These are phyloP conservation scores for Melinaea menophilus DNA, from an alignment of 2,888 invertebrate species.

Conservation along the genomic window DNA sequence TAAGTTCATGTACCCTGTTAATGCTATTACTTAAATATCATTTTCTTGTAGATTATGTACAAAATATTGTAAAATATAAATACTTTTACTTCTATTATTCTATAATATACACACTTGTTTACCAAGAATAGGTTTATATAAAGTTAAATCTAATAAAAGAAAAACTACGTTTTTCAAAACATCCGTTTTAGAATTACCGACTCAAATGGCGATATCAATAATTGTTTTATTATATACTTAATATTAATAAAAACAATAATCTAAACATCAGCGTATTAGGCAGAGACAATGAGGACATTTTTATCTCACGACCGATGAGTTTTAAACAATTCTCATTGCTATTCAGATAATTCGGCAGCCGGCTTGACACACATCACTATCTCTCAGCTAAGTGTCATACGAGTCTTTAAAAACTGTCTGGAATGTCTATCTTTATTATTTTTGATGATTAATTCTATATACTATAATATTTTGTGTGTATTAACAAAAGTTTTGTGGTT, in stretches of 20 bases:
- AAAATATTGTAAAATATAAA: too few species aligned
- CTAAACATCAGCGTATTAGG: constrained; percentile 17
- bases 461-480: neutral
- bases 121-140: too few species aligned
- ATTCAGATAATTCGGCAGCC: constrained; percentile 20
- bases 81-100: too few species aligned
- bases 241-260: neutral
- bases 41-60: too few species aligned
- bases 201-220: too few species aligned
- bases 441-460: neutral
- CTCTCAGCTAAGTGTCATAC: constrained; percentile 21
- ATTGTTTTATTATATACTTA: too few species aligned
- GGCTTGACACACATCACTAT: constrained; percentile 22
- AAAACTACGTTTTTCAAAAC: too few species aligned
- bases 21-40: too few species aligned
- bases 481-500: neutral
- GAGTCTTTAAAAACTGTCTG: constrained; percentile 21
- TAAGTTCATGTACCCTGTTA: too few species aligned
- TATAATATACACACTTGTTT: too few species aligned
- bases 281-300: constrained; percentile 29
- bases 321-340: constrained; percentile 5
- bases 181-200: too few species aligned
- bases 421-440: neutral
- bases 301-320: constrained; percentile 30
- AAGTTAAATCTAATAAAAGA: too few species aligned